These are phyloP conservation scores for Heterodera schachtii DNA, from an alignment of 1,140 invertebrate genomes.

Conservation along the genomic window DNA sequence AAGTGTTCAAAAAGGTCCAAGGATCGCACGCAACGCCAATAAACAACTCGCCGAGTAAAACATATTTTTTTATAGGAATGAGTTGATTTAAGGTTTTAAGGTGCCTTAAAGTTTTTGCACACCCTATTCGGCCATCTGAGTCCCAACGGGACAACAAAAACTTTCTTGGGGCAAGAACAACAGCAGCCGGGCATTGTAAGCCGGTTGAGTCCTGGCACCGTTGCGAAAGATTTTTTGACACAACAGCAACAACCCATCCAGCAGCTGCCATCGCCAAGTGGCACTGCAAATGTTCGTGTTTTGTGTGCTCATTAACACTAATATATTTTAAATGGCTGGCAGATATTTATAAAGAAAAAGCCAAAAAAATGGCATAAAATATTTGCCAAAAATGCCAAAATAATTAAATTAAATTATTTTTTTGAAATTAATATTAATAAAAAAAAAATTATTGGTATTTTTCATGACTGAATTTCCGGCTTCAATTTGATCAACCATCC, in stretches of 20 bases:
- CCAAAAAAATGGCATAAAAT: too few relatives aligned
- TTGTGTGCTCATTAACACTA: background rate
- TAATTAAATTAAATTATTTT: too few relatives aligned
- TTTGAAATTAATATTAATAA: too few relatives aligned
- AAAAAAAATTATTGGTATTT: too few relatives aligned
- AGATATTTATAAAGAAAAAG: too few relatives aligned
- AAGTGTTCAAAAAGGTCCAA: slow-evolving; percentile 17
- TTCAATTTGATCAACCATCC: too few relatives aligned
- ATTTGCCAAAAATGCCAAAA: too few relatives aligned
- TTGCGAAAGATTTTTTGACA: background rate
- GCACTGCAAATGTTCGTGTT: background rate
- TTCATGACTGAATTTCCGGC: too few relatives aligned
- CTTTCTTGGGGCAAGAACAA: too few relatives aligned
- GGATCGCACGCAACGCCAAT: background rate
- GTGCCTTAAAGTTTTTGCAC: background rate
- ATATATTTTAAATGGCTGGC: too few relatives aligned
- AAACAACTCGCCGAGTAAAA: slow-evolving; percentile 2
- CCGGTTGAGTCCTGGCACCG: too few relatives aligned
- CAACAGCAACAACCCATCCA: background rate
- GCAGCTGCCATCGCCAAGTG: background rate
- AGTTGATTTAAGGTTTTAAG: background rate
- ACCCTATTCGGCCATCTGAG: background rate
- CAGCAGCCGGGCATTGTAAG: too few relatives aligned
- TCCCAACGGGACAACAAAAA: background rate
- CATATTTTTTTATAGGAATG: background rate